A percentile compares a stretch with the other conserved stretches of the same genome.
phyloP scores from a whole-genome alignment of 2,888 invertebrate genomes.

The Dryobota labecula region DNA sequence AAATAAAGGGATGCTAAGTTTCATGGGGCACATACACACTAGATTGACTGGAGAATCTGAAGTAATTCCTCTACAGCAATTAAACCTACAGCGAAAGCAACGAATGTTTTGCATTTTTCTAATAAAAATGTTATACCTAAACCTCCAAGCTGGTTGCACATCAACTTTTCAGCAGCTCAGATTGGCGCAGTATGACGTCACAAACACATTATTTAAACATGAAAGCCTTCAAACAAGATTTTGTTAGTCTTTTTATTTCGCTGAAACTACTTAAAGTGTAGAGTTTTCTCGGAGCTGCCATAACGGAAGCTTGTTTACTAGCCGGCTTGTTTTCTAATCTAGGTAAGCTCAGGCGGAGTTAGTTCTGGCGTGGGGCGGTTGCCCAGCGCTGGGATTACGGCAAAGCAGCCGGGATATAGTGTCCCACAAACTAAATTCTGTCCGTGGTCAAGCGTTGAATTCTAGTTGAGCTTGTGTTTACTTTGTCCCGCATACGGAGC shows the following conservation, averaged over 20 bases:
- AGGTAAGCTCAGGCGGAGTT: conserved; percentile 58
- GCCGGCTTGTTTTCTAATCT: conserved; percentile 58
- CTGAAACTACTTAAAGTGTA: conserved; percentile 36
- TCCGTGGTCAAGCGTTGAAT: conserved; percentile 59
- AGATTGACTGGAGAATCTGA: background rate
- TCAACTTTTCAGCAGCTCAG: conserved; percentile 27
- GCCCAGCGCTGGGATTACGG: conserved; percentile 63
- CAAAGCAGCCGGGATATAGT: conserved; percentile 49
- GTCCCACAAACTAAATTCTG: conserved; percentile 60
- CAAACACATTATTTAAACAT: conserved; percentile 47
- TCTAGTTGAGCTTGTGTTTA: conserved; percentile 53
- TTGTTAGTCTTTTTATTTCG: conserved; percentile 42
- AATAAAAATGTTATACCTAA: background rate
- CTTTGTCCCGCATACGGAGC: conserved; percentile 23
- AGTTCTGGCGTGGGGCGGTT: conserved; percentile 35
- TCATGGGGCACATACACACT: too few relatives aligned
- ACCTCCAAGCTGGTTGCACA: conserved; percentile 9
- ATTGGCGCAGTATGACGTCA: conserved; percentile 49
- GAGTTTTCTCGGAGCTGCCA: conserved; percentile 43
- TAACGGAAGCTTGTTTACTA: conserved; percentile 49
- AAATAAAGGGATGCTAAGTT: background rate
- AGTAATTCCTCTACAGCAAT: background rate
- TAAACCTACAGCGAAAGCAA: background rate
- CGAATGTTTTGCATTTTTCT: background rate
- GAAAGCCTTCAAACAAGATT: conserved; percentile 36